phyloP scores from a whole-genome alignment of 2,113 vertebrate species.

The Panthera uncia region DNA sequence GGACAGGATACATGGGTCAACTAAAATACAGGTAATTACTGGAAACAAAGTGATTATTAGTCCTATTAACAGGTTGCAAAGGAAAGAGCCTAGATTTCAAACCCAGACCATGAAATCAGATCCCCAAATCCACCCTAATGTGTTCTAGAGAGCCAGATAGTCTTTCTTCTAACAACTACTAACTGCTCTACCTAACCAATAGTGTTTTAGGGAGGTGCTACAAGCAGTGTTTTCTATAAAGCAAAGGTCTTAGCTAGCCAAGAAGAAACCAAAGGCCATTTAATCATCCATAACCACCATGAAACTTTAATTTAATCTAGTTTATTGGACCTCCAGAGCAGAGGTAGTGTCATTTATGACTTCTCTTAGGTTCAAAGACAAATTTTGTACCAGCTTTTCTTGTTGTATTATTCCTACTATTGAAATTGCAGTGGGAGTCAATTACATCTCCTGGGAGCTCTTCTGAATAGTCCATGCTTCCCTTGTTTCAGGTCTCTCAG shows the following conservation, averaged over 20 bases:
- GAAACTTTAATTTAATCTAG: background rate
- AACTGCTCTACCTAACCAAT: background rate
- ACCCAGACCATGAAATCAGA: background rate
- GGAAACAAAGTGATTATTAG: background rate
- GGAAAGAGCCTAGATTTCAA: background rate
- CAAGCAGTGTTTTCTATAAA: background rate
- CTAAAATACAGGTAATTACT: background rate
- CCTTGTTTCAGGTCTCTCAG: background rate
- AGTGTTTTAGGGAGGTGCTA: background rate
- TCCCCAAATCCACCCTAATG: background rate
- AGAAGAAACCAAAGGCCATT: background rate
- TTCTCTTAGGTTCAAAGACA: background rate
- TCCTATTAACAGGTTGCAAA: background rate
- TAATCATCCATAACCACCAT: background rate
- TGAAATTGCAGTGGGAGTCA: background rate
- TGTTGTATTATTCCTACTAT: background rate
- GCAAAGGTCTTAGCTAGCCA: background rate
- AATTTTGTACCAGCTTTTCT: background rate
- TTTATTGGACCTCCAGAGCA: background rate
- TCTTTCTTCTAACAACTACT: background rate
- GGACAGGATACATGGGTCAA: background rate
- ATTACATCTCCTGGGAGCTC: background rate
- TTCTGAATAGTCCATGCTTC: background rate
- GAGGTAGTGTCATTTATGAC: background rate
- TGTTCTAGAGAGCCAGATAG: background rate